Evolutionary conservation across 2,113 vertebrate species (phyloP), one percentile per base, ranked within the genome.

Genomic region (Semicossyphus pulcher): DNA sequence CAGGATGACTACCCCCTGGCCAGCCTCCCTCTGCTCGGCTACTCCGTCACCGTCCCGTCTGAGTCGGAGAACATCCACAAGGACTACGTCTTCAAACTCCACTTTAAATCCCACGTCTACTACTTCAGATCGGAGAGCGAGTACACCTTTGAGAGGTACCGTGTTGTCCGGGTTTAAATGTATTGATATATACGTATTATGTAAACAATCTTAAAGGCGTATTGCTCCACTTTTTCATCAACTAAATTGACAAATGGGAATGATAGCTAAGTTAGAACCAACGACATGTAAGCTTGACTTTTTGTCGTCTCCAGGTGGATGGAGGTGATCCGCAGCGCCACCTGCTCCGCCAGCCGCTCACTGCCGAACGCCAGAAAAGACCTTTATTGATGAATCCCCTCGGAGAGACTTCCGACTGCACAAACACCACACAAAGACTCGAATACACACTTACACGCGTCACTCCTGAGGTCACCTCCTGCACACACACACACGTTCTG

Each of bases 91-190:
- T 99, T 99, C 93, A 99, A 99, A 81, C 94, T 99, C 23, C 97
- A 99, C 72, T 99, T 99, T 91, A 99, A 98, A 83, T 99, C 98
- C 78, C 98, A 99, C 0, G 95, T 99, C 72, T 99, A 99, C 91
- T 99, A 97, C 90, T 99, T 99, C 95, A 93, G 98, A 94, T 97
- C 97, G 0, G 98, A 99, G 86, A 98, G 96, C 65, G 96, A 99
- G 90, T 99, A 99, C 87, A 97, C 95, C 0, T 99, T 99, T 53
- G 96, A 99, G 76, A 96, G 98, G 98, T 98, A 89, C 71, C 4
- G 15, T n/a, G n/a, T n/a, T n/a, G n/a, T n/a, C n/a, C n/a, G 15
- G 6, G 34, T 10, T 10, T 10, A 23, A 15, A 14, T 36, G 10
- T 28, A 10, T 58, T n/a, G n/a, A n/a, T n/a, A n/a, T n/a, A n/a